Conservation (phyloP, 2,888 invertebrate species). For the Petrolisthes cinctipes region DNA sequence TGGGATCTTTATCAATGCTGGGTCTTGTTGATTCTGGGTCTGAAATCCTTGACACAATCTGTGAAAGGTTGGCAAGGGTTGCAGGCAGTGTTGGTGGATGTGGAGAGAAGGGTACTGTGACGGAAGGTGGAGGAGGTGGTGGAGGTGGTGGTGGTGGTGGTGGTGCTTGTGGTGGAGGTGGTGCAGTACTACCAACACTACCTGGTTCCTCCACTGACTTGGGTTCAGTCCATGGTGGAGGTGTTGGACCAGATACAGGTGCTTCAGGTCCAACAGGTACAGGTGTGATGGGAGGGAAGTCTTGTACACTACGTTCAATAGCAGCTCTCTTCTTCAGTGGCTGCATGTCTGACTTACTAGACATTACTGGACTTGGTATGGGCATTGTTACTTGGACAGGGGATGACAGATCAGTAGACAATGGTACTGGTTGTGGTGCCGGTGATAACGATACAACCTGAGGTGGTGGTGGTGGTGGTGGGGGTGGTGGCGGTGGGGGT, state of each 20-base stretch:
- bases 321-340: constrained; percentile 56
- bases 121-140: constrained; percentile 36
- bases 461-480: constrained; percentile 38
- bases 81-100: constrained; percentile 58
- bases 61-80: constrained; percentile 63
- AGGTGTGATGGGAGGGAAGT: constrained; percentile 29
- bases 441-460: constrained; percentile 45
- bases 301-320: constrained; percentile 40
- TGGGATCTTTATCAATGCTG: constrained; percentile 45
- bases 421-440: constrained; percentile 29
- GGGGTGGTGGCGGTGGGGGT: constrained; percentile 38
- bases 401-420: constrained; percentile 32
- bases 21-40: constrained; percentile 51
- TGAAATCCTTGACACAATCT: constrained; percentile 64
- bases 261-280: constrained; percentile 23
- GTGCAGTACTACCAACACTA: constrained; percentile 21
- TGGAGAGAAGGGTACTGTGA: constrained; percentile 42
- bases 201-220: constrained; percentile 49
- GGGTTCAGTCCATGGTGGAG: constrained; percentile 46
- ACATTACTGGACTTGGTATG: constrained; percentile 44
- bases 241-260: constrained; percentile 29
- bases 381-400: constrained; percentile 43
- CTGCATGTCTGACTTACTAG: constrained; percentile 51
- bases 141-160: constrained; percentile 38
- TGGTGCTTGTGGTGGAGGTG: constrained; percentile 15